Evolutionary conservation across 1,140 invertebrate species (phyloP), one percentile per base, ranked within the genome.

Genomic region (Micrasema longulum): DNA sequence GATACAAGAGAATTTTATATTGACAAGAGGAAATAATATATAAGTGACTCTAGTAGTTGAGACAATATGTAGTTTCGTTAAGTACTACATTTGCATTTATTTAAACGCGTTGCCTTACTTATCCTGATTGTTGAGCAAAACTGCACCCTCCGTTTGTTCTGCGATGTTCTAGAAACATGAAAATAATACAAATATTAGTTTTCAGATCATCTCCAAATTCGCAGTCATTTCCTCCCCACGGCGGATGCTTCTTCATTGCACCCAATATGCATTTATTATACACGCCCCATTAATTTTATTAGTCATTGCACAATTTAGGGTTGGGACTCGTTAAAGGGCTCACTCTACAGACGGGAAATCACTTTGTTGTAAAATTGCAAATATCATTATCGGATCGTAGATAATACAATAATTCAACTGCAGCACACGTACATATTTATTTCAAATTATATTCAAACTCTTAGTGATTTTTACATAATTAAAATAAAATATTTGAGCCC

Each of bases 271-370:
- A 35, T 66, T 14, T 23, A 48, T 66, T 47, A 52, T 36, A 35
- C 35, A 50, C 64, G 64, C 64, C 47, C 64, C 64, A 66, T 66
- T 47, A 66, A 20, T 52, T 66, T 66, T 38, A 66, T 66, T 66
- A 26, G 26, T 47, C 36, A 52, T 66, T 62, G 38, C 57, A 1
- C 57, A 31, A 62, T 62, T 62, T 62, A 22, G 57, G 57, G 57
- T 41, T 52, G 48, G 1, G 16, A 11, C 14, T 6, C 20, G 36
- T 35, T 62, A 16, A 18, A 20, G 20, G 23, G 26, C 23, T 23
- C 1, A 9, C 55, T 60, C 10, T 41, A 10, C 14, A 18, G 36
- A 11, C 36, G 57, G 16, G 20, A 20, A 22, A 41, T 62, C 57
- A 62, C 57, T 62, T 60, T 26, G 35, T 18, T 22, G 38, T 62